These are phyloP conservation scores for Acronicta aceris DNA, from an alignment of 2,888 invertebrate species.

Conservation along the genomic window DNA sequence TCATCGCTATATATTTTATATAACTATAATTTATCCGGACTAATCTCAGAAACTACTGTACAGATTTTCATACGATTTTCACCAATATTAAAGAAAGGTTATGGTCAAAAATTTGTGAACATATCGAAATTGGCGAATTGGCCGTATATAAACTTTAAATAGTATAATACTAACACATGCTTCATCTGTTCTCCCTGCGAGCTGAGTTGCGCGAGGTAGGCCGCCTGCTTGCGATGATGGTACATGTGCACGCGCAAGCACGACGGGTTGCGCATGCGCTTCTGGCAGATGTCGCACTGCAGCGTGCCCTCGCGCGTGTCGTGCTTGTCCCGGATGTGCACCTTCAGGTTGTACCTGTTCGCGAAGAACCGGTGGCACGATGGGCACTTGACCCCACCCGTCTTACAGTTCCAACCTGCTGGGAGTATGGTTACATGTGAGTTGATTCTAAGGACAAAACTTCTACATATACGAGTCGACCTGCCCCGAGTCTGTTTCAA, in stretches of 20 bases:
- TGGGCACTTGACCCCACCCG: constrained; percentile 90
- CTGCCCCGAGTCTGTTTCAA: no score
- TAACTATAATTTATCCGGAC: no score
- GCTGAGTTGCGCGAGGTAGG: constrained; percentile 80
- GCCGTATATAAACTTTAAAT: no score
- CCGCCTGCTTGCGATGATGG: constrained; percentile 90
- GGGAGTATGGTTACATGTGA: constrained; percentile 7
- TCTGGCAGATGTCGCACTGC: constrained; percentile 92
- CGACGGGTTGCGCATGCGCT: constrained; percentile 91
- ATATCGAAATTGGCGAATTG: no score
- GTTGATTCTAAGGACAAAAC: no score
- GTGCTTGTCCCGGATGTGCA: constrained; percentile 92
- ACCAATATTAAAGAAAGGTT: no score
- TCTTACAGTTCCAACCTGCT: constrained; percentile 84
- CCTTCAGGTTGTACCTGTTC: constrained; percentile 92
- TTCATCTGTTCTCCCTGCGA: constrained; percentile 75
- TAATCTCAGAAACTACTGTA: no score
- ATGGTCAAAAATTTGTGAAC: no score
- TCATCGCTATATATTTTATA: no score
- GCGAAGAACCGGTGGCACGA: constrained; percentile 91
- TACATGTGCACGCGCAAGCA: constrained; percentile 91
- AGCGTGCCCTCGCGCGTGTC: constrained; percentile 91
- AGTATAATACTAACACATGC: constrained; percentile 65
- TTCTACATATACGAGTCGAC: no score
- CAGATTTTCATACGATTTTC: no score